Conservation (phyloP, 2,888 invertebrate species). For the Epirrhoe alternata region DNA sequence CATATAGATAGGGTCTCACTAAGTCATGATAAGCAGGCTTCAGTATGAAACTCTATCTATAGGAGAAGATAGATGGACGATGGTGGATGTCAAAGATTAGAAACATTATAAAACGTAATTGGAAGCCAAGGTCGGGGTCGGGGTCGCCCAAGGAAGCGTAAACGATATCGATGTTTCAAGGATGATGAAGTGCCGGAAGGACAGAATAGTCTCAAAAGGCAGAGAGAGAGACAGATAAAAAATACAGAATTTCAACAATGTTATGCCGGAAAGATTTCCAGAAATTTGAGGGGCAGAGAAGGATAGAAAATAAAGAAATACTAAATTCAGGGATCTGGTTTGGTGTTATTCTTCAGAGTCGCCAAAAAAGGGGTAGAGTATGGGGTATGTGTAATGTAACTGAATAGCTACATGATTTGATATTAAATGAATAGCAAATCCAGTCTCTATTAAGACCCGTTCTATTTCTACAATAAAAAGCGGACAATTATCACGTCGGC, state of each 20-base stretch:
- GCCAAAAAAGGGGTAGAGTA: too few species aligned
- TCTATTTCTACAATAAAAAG: slow-evolving; percentile 32
- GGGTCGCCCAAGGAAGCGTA: neutral
- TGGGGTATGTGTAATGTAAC: too few species aligned
- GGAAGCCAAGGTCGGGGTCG: neutral
- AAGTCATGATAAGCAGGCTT: too few species aligned
- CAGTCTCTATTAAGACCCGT: slow-evolving; percentile 13
- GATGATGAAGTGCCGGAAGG: neutral
- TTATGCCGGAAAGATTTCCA: too few species aligned
- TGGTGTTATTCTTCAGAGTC: too few species aligned
- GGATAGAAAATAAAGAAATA: too few species aligned
- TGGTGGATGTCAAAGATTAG: neutral
- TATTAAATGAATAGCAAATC: neutral
- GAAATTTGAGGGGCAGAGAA: too few species aligned
- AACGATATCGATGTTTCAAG: neutral
- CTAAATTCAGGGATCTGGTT: too few species aligned
- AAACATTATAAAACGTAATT: neutral
- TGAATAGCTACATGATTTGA: neutral
- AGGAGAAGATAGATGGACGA: neutral
- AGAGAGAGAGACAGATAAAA: too few species aligned
- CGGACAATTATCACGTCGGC: slow-evolving; percentile 33
- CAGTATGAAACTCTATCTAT: too few species aligned
- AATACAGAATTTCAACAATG: too few species aligned
- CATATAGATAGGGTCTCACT: too few species aligned
- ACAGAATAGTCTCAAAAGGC: neutral